Conservation (phyloP, 2,797 vertebrate genomes). For the Manis crassicaudata region DNA sequence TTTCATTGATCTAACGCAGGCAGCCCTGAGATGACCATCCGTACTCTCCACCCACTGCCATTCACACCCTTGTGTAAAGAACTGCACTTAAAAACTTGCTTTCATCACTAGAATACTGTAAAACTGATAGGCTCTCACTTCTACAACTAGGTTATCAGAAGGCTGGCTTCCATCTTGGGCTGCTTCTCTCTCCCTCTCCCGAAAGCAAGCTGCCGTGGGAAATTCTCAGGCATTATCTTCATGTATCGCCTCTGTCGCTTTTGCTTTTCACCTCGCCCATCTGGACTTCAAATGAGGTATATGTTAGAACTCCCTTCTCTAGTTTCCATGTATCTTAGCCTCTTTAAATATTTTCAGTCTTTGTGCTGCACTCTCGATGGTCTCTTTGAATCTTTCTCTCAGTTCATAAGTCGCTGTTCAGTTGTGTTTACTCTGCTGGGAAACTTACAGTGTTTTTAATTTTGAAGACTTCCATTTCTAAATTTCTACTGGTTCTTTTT, state of each 20-base stretch:
- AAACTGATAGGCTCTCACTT: neutral
- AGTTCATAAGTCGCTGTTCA: neutral
- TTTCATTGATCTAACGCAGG: neutral
- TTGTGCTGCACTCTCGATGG: neutral
- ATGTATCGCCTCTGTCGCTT: neutral
- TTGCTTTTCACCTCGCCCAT: neutral
- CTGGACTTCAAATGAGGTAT: neutral
- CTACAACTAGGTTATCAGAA: neutral
- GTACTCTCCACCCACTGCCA: too few relatives aligned
- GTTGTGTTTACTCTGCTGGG: neutral
- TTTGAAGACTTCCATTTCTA: neutral
- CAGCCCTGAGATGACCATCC: neutral
- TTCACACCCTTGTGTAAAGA: neutral
- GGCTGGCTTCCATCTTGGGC: neutral
- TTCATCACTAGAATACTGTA: neutral
- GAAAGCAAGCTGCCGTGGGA: neutral
- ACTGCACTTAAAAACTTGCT: neutral
- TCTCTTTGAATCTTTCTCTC: neutral
- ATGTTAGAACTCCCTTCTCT: neutral
- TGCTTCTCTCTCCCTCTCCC: neutral
- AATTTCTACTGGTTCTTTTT: neutral
- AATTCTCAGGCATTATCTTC: neutral
- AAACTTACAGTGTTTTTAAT: neutral
- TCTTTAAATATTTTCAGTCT: neutral
- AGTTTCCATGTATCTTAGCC: neutral